Conservation (phyloP, 2,797 vertebrate species). For the Sebastes cheni region DNA sequence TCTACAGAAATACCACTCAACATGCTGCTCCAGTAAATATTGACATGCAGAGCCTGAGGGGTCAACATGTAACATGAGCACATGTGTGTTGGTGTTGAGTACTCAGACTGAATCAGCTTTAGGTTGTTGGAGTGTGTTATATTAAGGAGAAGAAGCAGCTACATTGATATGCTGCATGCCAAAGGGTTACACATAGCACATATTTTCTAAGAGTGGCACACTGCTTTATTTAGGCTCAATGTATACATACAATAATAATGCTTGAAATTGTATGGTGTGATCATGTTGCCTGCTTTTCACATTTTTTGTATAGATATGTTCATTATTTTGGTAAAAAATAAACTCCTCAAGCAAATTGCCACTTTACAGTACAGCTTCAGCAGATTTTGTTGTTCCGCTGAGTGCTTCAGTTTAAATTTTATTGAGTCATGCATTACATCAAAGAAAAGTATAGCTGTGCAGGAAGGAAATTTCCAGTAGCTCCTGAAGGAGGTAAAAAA, state of each 20-base stretch:
- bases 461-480: not conserved
- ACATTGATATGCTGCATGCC: not conserved
- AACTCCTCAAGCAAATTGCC: not conserved
- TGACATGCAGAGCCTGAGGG: slow-evolving; percentile 13
- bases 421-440: not conserved
- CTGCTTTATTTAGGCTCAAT: not conserved
- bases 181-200: not conserved
- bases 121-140: not conserved
- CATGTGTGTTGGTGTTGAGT: not conserved
- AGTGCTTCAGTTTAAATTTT: not conserved
- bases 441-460: not conserved
- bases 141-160: not conserved
- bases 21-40: not conserved
- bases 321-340: not conserved
- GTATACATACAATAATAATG: not conserved
- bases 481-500: not conserved
- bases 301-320: too few species aligned
- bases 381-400: not conserved
- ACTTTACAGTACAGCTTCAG: too few species aligned
- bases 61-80: not conserved
- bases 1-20: not conserved
- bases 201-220: not conserved
- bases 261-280: not conserved
- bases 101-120: not conserved
- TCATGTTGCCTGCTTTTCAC: not conserved